These are phyloP conservation scores for Alaudala cheleensis DNA, from an alignment of 2,113 vertebrate genomes.

Conservation along the genomic window DNA sequence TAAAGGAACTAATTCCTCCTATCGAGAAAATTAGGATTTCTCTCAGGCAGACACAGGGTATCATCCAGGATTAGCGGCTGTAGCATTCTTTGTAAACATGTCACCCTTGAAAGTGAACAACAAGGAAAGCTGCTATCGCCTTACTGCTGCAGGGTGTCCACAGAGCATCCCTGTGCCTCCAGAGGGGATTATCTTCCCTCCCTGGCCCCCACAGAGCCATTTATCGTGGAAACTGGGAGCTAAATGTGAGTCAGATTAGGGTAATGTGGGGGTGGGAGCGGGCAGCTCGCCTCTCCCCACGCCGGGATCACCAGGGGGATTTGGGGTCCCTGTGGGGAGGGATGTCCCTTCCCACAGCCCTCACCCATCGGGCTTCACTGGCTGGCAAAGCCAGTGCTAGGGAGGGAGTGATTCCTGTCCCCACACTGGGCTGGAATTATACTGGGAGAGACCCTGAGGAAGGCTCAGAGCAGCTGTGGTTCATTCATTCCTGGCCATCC, in stretches of 20 bases:
- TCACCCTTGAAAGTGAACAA: constrained; percentile 61
- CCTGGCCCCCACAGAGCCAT: neutral
- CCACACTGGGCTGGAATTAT: neutral
- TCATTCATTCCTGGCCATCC: neutral
- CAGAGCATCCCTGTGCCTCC: neutral
- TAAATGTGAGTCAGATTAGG: neutral
- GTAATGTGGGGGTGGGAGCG: fast-evolving
- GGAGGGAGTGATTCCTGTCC: neutral
- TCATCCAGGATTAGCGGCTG: constrained; percentile 61
- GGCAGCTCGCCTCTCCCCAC: neutral
- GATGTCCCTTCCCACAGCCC: neutral
- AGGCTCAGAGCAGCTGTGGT: fast-evolving
- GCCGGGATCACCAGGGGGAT: neutral
- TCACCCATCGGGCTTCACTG: neutral
- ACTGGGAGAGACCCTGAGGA: neutral
- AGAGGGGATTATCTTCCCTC: constrained; percentile 13
- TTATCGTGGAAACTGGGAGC: neutral
- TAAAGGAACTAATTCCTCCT: constrained; percentile 62
- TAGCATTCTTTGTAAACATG: constrained; percentile 66
- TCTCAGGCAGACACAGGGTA: constrained; percentile 57
- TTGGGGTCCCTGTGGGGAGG: neutral
- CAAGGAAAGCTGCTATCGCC: constrained; percentile 33
- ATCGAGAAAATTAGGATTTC: constrained; percentile 57
- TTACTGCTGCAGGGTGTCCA: constrained; percentile 27
- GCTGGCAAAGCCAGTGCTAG: neutral